Conservation (phyloP, 2,113 vertebrate species). For the Prunella himalayana region DNA sequence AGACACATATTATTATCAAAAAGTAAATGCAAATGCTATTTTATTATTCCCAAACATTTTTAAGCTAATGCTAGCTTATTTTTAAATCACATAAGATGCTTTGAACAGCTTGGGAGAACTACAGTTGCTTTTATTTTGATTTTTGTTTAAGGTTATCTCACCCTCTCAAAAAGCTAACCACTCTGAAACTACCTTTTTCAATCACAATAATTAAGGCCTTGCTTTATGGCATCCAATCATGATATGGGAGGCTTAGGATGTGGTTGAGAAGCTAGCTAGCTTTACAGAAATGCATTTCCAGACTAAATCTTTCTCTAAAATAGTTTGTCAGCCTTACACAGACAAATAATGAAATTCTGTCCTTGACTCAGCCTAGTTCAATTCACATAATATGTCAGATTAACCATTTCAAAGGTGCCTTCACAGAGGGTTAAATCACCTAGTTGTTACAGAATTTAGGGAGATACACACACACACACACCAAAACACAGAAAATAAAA, state of each 20-base stretch:
- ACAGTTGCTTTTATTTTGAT: not conserved
- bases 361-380: constrained; percentile 38
- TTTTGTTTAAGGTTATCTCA: not conserved
- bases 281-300: constrained; percentile 23
- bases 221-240: not conserved
- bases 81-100: not conserved
- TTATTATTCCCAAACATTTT: not conserved
- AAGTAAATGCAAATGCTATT: not conserved
- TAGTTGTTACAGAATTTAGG: not conserved
- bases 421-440: constrained; percentile 22
- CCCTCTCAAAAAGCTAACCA: not conserved
- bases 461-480: not conserved
- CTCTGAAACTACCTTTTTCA: constrained; percentile 32
- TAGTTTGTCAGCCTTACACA: constrained; percentile 9
- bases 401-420: constrained; percentile 8
- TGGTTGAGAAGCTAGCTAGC: not conserved
- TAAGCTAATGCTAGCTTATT: not conserved
- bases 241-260: not conserved
- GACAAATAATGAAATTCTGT: constrained; percentile 45
- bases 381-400: constrained; percentile 39
- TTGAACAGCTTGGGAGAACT: not conserved
- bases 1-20: not conserved
- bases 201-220: constrained; percentile 28
- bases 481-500: not conserved
- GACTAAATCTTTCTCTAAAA: constrained; percentile 2